Conservation (phyloP, 2,888 invertebrate genomes). For the Cremastobaeus sp. region DNA sequence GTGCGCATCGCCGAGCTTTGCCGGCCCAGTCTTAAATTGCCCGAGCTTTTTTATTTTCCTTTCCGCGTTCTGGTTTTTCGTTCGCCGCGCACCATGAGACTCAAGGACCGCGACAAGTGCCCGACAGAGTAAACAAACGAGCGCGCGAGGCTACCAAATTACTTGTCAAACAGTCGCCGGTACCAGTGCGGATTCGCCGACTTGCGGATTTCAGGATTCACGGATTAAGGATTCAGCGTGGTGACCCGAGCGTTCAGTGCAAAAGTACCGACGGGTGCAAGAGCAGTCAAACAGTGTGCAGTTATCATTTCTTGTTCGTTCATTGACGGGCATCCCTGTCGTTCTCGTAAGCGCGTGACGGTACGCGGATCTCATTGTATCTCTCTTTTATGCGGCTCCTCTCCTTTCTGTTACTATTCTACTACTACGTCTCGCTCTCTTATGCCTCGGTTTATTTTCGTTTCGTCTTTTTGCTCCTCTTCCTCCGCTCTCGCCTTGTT, state of each 20-base stretch:
- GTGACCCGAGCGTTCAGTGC: constrained; percentile 39
- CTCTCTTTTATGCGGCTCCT: constrained; percentile 51
- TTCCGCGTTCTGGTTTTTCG: constrained; percentile 19
- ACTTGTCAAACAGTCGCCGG: constrained; percentile 24
- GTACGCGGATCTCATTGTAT: constrained; percentile 61
- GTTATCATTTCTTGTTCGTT: constrained; percentile 54
- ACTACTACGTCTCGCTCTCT: neutral
- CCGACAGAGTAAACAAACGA: constrained; percentile 2
- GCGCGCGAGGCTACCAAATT: too few relatives aligned
- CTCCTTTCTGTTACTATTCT: constrained; percentile 32
- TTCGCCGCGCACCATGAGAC: constrained; percentile 15
- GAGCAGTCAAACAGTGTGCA: constrained; percentile 50
- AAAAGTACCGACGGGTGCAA: constrained; percentile 36
- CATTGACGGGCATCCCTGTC: constrained; percentile 60
- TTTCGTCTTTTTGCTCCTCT: constrained; percentile 36
- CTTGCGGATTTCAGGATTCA: too few relatives aligned
- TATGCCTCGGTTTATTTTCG: constrained; percentile 14
- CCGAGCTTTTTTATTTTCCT: constrained; percentile 25
- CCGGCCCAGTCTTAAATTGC: constrained; percentile 12
- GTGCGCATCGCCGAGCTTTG: constrained; percentile 52
- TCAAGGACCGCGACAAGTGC: constrained; percentile 34
- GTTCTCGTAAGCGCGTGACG: constrained; percentile 60
- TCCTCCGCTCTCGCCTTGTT: neutral
- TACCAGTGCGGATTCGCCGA: constrained; percentile 55
- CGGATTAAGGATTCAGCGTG: too few relatives aligned